phyloP scores from a whole-genome alignment of 2,888 invertebrate genomes.

The Himalopsyche japonica region DNA sequence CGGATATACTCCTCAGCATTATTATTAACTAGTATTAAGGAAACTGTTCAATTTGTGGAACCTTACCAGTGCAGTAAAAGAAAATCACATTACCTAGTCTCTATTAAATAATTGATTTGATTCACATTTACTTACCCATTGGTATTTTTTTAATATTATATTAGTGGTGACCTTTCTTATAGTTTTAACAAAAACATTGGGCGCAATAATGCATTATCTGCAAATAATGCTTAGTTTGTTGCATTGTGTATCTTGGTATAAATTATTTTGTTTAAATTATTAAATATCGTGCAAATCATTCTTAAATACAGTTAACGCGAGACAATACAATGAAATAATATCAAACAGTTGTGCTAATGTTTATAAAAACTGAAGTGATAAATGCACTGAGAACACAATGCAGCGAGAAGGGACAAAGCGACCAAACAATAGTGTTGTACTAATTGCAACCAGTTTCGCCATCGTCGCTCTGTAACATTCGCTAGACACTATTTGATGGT shows the following conservation, averaged over 20 bases:
- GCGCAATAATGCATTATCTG: neutral
- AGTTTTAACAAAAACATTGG: neutral
- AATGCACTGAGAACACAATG: neutral
- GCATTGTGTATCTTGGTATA: neutral
- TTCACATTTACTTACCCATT: neutral
- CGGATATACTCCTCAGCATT: too few relatives aligned
- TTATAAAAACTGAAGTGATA: neutral
- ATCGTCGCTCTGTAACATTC: neutral
- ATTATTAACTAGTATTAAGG: too few relatives aligned
- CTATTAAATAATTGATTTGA: neutral
- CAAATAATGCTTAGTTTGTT: neutral
- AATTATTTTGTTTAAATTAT: neutral
- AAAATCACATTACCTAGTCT: too few relatives aligned
- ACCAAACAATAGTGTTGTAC: neutral
- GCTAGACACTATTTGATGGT: neutral
- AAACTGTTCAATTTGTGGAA: too few relatives aligned
- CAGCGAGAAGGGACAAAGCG: neutral
- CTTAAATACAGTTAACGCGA: neutral
- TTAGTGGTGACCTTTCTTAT: neutral
- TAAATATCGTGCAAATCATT: neutral
- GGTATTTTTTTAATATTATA: neutral
- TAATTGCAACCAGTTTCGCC: neutral
- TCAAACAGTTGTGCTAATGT: neutral
- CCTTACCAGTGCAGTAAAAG: too few relatives aligned
- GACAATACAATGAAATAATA: neutral